Percentiles rank a stretch among this genome's conserved stretches.
Evolutionary conservation across 2,888 invertebrate genomes (phyloP).

Genomic region (Cremastobaeus sp.): DNA sequence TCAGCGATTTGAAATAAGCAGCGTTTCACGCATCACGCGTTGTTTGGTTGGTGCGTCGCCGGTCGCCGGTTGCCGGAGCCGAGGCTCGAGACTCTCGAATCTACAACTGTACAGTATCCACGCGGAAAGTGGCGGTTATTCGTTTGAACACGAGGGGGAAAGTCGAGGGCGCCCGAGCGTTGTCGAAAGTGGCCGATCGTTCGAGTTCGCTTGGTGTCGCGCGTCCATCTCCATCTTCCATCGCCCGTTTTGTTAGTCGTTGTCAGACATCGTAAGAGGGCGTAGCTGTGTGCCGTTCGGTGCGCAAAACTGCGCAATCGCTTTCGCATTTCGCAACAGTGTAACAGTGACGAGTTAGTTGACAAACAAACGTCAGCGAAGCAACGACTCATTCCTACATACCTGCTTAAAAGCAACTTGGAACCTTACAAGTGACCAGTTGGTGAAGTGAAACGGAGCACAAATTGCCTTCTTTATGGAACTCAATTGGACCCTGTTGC

Average conservation of each 20-base stretch:
- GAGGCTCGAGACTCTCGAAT: conserved; percentile 66
- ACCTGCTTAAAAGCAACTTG: no score
- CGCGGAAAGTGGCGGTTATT: conserved; percentile 73
- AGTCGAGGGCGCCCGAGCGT: conserved; percentile 55
- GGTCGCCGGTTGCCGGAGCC: conserved; percentile 37
- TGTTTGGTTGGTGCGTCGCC: conserved; percentile 21
- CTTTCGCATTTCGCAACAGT: not conserved
- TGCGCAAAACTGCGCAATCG: conserved; percentile 45
- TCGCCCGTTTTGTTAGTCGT: conserved; percentile 68
- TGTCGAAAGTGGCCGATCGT: conserved; percentile 35
- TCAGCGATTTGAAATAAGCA: no score
- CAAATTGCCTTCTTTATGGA: not conserved
- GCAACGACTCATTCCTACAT: no score
- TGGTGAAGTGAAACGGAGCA: not conserved
- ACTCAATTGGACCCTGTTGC: not conserved
- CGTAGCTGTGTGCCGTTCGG: conserved; percentile 69
- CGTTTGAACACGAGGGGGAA: conserved; percentile 53
- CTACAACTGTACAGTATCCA: conserved; percentile 57
- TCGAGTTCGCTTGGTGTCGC: conserved; percentile 64
- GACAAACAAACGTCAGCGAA: not conserved
- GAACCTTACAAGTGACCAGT: no score
- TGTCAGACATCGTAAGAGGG: conserved; percentile 65
- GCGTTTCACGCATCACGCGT: no score
- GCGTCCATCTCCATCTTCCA: conserved; percentile 70
- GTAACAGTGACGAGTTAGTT: no score